phyloP scores from a whole-genome alignment of 1,140 invertebrate genomes.

The Euborellia annulipes region DNA sequence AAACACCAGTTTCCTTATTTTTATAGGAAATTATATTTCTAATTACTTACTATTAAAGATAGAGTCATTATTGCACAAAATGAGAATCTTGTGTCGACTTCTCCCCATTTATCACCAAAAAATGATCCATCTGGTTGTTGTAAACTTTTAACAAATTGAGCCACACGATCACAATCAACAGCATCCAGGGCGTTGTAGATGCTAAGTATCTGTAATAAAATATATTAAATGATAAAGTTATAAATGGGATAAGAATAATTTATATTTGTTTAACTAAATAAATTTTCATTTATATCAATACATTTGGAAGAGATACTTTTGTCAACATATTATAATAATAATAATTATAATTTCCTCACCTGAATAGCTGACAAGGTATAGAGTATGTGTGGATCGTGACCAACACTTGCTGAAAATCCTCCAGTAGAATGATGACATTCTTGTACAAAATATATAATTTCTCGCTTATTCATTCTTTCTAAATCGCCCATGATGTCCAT shows the following conservation, averaged over 20 bases:
- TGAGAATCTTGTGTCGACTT: constrained; percentile 93
- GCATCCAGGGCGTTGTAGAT: constrained; percentile 69
- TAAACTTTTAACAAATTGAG: constrained; percentile 64
- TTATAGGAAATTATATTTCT: background rate
- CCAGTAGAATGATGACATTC: constrained; percentile 71
- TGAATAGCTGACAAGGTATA: constrained; percentile 91
- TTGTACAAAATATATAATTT: constrained; percentile 75
- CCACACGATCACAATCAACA: constrained; percentile 69
- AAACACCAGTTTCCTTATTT: no score
- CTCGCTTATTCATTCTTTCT: constrained; percentile 54
- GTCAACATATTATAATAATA: background rate
- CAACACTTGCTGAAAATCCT: constrained; percentile 73
- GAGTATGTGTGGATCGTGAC: constrained; percentile 91
- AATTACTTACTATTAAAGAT: constrained; percentile 48
- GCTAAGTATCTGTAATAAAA: constrained; percentile 48
- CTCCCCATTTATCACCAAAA: constrained; percentile 92
- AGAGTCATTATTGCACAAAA: constrained; percentile 87
- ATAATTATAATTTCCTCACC: constrained; percentile 26
- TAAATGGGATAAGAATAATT: background rate
- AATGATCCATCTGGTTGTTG: constrained; percentile 95
- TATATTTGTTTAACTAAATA: background rate
- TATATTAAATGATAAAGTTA: constrained; percentile 7
- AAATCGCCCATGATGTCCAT: constrained; percentile 80
- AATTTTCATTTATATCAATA: background rate
- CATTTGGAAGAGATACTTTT: background rate